A percentile compares a stretch with the other conserved stretches of the same genome.
Evolutionary conservation across 2,888 invertebrate species (phyloP).

Genomic region (Coenonympha glycerion): DNA sequence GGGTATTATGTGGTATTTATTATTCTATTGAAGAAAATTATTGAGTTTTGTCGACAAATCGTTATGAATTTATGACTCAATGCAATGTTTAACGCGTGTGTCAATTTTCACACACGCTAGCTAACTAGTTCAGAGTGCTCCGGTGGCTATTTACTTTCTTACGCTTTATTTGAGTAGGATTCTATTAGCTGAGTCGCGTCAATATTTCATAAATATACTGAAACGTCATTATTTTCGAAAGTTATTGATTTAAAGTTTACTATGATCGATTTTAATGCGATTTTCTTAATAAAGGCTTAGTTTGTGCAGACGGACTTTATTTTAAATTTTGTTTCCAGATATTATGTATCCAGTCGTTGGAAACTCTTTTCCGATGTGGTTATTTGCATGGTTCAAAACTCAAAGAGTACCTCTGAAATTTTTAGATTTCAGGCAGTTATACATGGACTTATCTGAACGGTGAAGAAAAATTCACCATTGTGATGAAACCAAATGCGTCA

Average conservation of each 20-base stretch:
- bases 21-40: not conserved
- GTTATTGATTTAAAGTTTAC: not conserved
- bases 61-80: constrained; percentile 1
- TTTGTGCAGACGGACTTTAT: no score
- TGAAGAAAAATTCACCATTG: not conserved
- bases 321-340: no score
- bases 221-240: not conserved
- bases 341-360: no score
- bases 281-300: no score
- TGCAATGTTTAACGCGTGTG: constrained; percentile 4
- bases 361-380: no score
- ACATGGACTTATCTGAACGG: not conserved
- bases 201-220: not conserved
- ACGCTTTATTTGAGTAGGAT: constrained; percentile 14
- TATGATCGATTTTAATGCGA: no score
- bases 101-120: constrained; percentile 16
- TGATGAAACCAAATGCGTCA: no score
- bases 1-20: not conserved
- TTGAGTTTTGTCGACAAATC: not conserved
- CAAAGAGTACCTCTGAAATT: no score
- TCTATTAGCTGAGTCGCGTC: not conserved
- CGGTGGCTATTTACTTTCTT: constrained; percentile 18
- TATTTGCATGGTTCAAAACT: no score
- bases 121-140: constrained; percentile 14
- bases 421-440: no score